Base-by-base conservation (phyloP, 2,888 invertebrate genomes). In the Oligia fasciuncula region DNA sequence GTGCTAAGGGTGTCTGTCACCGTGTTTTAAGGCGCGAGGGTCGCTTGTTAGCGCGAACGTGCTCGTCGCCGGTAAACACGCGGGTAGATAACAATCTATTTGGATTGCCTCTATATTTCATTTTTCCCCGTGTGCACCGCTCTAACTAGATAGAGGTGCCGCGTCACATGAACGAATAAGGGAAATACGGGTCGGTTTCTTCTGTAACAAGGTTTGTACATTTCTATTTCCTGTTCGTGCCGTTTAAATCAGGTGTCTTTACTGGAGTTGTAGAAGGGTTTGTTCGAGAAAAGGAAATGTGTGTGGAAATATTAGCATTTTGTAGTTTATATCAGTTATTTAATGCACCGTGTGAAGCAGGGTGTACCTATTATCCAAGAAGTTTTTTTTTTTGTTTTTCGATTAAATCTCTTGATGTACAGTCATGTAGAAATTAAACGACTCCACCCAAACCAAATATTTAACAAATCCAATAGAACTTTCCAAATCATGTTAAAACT, bases 51-150 rank as follows among this genome's bases (percentile, higher is more conserved):
- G 95, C 92, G 93, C 92, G 96, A 94, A 96, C 96, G 96, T 96
- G 96, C 95, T 95, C 94, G 94, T 93, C 94, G 93, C 95, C 95
- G 95, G 96, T 94, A 96, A 96, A 96, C 96, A 96, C 96, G 96
- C 95, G 97, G 96, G 96, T 95, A 95, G 97, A 97, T 97, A 97
- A 97, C 97, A 96, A 97, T 97, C 97, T 96, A 95, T 96, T 96
- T 95, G 96, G 95, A 97, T 97, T 97, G 97, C 96, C 96, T 95
- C 96, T 97, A 96, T 97, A 97, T 97, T 95, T 97, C 96, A 97
- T 97, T 97, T 97, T 96, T 96, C 95, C 95, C 94, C 93, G 93
- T 92, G 94, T 93, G 91, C 92, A 91, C 92, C 93, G 93, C 94
- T 94, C 95, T 97, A 97, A 97, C 97, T 97, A 96, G 96, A 96